Evolutionary conservation across 2,888 invertebrate genomes (phyloP).

Genomic region (Onthophagus sagittarius): DNA sequence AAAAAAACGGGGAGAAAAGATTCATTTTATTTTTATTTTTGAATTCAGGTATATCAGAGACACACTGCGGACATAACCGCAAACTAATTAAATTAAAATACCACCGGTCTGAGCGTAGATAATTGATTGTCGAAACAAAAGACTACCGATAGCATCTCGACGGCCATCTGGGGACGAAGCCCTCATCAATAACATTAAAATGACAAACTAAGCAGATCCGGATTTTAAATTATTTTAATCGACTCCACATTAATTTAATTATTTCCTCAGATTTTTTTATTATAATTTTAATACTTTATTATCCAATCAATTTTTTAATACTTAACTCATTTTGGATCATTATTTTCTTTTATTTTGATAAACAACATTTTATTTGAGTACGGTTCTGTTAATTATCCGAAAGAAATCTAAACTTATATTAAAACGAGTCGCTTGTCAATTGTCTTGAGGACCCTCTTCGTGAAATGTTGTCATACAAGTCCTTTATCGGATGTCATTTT

Average conservation of each 20-base stretch:
- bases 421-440: constrained; percentile 44
- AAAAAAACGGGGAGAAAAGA: neutral
- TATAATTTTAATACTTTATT: neutral
- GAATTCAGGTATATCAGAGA: neutral
- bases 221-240: constrained; percentile 19
- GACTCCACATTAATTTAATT: constrained; percentile 1
- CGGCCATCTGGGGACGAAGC: constrained; percentile 33
- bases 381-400: constrained; percentile 37
- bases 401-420: constrained; percentile 35
- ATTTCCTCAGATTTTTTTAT: neutral
- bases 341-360: neutral
- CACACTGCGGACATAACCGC: constrained; percentile 19
- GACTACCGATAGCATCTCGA: constrained; percentile 44
- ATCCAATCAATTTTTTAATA: neutral
- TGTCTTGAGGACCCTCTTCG: constrained; percentile 43
- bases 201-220: constrained; percentile 40
- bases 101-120: constrained; percentile 45
- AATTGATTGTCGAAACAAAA: constrained; percentile 50
- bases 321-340: no score
- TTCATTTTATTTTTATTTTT: no score
- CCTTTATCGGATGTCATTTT: constrained; percentile 44
- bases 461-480: constrained; percentile 48
- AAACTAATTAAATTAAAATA: constrained; percentile 48
- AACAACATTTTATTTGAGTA: constrained; percentile 3
- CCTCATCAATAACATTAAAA: constrained; percentile 46